Percentiles rank a stretch among this genome's conserved stretches.
phyloP scores from a whole-genome alignment of 2,113 vertebrate genomes.

The Melanotaenia duboulayi region DNA sequence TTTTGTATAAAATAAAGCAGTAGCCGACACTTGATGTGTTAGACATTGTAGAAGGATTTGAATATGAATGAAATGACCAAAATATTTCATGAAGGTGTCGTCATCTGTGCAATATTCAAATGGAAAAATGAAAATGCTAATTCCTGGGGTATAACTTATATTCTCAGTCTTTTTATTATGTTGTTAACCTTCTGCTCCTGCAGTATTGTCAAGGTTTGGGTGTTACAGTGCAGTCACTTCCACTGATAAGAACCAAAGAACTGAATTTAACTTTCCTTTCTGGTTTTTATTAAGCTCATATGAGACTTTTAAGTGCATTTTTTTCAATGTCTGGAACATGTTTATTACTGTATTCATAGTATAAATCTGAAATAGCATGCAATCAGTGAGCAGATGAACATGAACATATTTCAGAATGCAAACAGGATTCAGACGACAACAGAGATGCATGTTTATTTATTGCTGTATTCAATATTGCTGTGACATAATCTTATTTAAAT shows the following conservation, averaged over 20 bases:
- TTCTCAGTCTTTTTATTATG: constrained; percentile 11
- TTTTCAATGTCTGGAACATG: constrained; percentile 18
- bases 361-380: constrained; percentile 52
- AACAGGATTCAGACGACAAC: constrained; percentile 51
- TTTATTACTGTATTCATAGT: constrained; percentile 7
- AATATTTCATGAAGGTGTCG: constrained; percentile 54
- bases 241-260: constrained; percentile 65
- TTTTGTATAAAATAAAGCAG: constrained; percentile 25
- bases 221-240: constrained; percentile 7
- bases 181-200: constrained; percentile 15
- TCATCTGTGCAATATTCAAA: constrained; percentile 49
- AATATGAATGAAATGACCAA: constrained; percentile 28
- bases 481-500: constrained; percentile 42
- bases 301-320: constrained; percentile 34
- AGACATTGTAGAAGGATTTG: constrained; percentile 40
- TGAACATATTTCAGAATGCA: constrained; percentile 26
- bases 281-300: constrained; percentile 27
- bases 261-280: constrained; percentile 26
- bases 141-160: constrained; percentile 4
- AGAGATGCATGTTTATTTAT: constrained; percentile 71
- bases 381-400: constrained; percentile 29
- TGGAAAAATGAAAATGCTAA: constrained; percentile 19
- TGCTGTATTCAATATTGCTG: constrained; percentile 54
- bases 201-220: constrained; percentile 22
- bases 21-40: constrained; percentile 22